Percentiles rank a stretch among this genome's conserved stretches.
phyloP scores from a whole-genome alignment of 1,140 invertebrate genomes.

The Cryptotermes secundus region DNA sequence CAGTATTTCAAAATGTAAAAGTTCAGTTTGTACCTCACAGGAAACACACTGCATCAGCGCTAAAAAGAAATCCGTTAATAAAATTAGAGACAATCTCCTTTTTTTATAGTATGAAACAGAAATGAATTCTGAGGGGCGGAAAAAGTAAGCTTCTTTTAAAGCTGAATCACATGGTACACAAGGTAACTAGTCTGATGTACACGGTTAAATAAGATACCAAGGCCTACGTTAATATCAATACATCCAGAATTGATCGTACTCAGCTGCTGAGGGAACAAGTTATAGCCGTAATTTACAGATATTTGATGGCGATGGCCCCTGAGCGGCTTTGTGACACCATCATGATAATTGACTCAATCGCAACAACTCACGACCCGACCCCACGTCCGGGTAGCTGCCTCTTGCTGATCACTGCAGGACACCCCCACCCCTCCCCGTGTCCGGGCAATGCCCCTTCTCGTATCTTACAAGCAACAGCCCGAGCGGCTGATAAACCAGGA shows the following conservation, averaged over 20 bases:
- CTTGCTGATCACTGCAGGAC: neutral
- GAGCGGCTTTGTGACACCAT: neutral
- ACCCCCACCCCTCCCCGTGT: neutral
- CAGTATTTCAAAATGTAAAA: too few species aligned
- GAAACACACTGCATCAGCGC: too few species aligned
- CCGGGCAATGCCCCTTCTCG: neutral
- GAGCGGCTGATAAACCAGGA: neutral
- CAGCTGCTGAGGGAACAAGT: neutral
- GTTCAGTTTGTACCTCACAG: too few species aligned
- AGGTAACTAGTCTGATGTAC: too few species aligned
- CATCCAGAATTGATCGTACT: neutral
- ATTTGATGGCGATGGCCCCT: neutral
- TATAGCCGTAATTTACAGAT: constrained; percentile 12
- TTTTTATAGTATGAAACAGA: too few species aligned
- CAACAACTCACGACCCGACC: neutral
- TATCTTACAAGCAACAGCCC: too few species aligned
- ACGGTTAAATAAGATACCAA: neutral
- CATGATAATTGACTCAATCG: constrained; percentile 10
- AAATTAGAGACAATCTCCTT: too few species aligned
- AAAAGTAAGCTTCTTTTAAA: too few species aligned
- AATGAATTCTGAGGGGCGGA: too few species aligned
- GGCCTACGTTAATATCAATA: neutral
- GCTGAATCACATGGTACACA: too few species aligned
- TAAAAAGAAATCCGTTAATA: too few species aligned
- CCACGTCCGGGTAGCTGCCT: neutral